Evolutionary conservation across 2,888 invertebrate genomes (phyloP).

Genomic region (Cephus runcator): DNA sequence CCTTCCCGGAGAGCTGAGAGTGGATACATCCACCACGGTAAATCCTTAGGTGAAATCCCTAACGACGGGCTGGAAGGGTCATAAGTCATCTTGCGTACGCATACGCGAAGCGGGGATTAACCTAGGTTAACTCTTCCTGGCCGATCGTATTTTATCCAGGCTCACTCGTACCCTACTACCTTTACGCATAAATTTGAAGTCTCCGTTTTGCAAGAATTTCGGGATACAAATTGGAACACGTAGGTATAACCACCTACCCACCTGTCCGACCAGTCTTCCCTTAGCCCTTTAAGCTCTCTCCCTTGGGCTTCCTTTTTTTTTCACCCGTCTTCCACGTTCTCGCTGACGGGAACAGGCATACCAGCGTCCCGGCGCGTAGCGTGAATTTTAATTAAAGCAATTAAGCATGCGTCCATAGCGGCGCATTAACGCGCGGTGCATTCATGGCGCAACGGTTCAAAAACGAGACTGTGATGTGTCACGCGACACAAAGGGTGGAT

Average conservation of each 20-base stretch:
- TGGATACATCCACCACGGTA: background rate
- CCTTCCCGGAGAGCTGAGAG: background rate
- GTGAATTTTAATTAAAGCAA: conserved; percentile 63
- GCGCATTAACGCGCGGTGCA: conserved; percentile 20
- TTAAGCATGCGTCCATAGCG: conserved; percentile 40
- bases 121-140: background rate
- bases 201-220: background rate
- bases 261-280: background rate
- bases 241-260: background rate
- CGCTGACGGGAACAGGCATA: background rate
- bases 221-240: background rate
- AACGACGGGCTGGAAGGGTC: background rate
- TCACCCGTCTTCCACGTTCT: background rate
- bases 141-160: background rate
- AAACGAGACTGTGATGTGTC: conserved; percentile 43
- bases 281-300: background rate
- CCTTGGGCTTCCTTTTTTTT: background rate
- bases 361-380: conserved; percentile 29
- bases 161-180: background rate
- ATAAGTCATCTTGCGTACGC: background rate
- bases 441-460: conserved; percentile 36
- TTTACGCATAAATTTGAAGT: background rate
- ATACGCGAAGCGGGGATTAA: background rate
- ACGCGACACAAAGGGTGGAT: conserved; percentile 36
- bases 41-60: background rate